phyloP scores from a whole-genome alignment of 2,797 vertebrate species.

The Myotis daubentonii region DNA sequence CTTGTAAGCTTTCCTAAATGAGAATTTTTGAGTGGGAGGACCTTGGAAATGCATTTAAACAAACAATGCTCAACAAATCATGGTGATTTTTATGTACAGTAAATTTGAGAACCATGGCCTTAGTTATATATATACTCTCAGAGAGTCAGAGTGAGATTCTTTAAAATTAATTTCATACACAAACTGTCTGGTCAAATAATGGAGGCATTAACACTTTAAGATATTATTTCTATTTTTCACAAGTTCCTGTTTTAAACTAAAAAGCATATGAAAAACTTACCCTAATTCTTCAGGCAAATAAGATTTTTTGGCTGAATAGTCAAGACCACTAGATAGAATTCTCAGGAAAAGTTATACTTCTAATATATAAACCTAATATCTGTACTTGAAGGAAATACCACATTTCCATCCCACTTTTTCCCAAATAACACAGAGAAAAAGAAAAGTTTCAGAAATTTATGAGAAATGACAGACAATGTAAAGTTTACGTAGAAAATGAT shows the following conservation, averaged over 20 bases:
- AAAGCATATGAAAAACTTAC: not conserved
- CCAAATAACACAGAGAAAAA: not conserved
- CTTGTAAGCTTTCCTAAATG: not conserved
- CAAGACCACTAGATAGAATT: not conserved
- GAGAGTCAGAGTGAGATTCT: not conserved
- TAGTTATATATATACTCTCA: not conserved
- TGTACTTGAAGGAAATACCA: not conserved
- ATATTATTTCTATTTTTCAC: not conserved
- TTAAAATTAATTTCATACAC: not conserved
- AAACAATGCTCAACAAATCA: not conserved
- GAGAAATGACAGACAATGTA: conserved; percentile 48
- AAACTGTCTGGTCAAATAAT: not conserved
- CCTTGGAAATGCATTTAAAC: not conserved
- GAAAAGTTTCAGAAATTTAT: conserved; percentile 28
- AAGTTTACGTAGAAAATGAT: conserved; percentile 63
- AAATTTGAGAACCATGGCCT: not conserved
- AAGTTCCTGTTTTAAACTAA: not conserved
- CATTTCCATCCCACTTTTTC: not conserved
- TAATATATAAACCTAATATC: not conserved
- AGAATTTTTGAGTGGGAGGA: not conserved
- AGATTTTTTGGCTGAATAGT: not conserved
- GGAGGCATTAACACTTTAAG: not conserved
- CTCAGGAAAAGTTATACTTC: not conserved
- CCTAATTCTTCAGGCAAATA: not conserved
- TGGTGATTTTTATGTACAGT: not conserved